Percentiles rank a stretch among this genome's conserved stretches.
phyloP scores from a whole-genome alignment of 2,797 vertebrate species.

The Xenopus petersii region DNA sequence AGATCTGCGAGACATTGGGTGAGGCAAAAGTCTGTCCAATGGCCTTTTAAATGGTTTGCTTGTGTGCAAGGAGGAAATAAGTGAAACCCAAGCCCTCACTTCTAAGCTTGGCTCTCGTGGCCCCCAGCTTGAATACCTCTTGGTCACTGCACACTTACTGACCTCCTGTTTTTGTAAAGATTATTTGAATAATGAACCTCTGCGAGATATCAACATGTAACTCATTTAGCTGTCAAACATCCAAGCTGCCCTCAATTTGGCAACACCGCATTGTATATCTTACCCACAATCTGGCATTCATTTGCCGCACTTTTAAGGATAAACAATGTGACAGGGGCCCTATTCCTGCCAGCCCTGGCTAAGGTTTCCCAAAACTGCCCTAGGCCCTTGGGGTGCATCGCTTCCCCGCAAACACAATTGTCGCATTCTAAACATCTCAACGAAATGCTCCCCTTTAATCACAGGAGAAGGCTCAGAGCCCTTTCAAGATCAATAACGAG shows the following conservation, averaged over 20 bases:
- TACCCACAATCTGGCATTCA: conserved; percentile 61
- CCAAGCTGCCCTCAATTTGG: conserved; percentile 52
- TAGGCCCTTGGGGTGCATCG: conserved; percentile 21
- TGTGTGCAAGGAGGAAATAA: conserved; percentile 12
- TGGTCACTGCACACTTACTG: conserved; percentile 34
- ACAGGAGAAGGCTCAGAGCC: conserved; percentile 51
- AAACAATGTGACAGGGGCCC: conserved; percentile 44
- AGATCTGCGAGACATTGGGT: neutral
- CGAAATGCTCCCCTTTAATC: conserved; percentile 46
- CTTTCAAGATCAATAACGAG: conserved; percentile 11
- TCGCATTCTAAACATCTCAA: conserved; percentile 37
- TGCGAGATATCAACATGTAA: conserved; percentile 48
- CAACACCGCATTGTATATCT: conserved; percentile 56
- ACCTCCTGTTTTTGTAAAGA: conserved; percentile 23
- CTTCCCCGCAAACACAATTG: conserved; percentile 29
- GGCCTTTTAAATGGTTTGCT: neutral
- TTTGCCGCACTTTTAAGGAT: conserved; percentile 55
- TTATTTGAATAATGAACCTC: conserved; percentile 61
- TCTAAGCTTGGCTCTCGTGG: no score
- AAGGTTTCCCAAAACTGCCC: conserved; percentile 38
- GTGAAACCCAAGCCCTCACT: neutral
- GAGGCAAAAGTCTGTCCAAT: neutral
- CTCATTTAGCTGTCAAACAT: conserved; percentile 53
- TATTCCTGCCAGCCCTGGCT: conserved; percentile 53
- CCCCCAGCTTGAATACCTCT: conserved; percentile 18